Conservation (phyloP, 2,797 vertebrate genomes). For the Rallus crepitans region DNA sequence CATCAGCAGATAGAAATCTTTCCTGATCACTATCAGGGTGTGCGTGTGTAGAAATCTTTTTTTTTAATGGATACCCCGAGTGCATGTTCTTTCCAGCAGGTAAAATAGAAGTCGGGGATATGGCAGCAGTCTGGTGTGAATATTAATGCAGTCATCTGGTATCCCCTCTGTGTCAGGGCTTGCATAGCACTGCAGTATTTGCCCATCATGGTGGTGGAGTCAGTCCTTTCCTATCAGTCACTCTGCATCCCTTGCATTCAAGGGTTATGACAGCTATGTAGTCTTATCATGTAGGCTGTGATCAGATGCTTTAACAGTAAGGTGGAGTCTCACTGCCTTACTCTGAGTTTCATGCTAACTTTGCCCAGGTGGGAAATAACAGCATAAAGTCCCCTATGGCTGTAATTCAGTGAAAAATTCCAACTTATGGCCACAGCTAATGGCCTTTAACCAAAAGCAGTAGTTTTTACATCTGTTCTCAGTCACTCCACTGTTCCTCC, state of each 20-base stretch:
- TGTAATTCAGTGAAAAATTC: not conserved
- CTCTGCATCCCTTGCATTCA: not conserved
- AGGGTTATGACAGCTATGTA: rapidly evolving
- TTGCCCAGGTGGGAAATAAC: not conserved
- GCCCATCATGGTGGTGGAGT: not conserved
- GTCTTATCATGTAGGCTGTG: not conserved
- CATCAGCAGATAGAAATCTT: constrained; percentile 33
- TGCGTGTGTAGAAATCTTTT: not conserved
- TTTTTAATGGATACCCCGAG: not conserved
- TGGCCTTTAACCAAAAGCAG: not conserved
- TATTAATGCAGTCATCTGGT: not conserved
- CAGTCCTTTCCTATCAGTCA: not conserved
- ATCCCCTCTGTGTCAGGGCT: not conserved
- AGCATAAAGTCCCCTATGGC: not conserved
- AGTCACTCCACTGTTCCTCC: not conserved
- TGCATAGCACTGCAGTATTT: not conserved
- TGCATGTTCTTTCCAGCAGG: not conserved
- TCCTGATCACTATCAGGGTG: not conserved
- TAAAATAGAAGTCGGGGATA: not conserved
- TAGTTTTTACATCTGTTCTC: not conserved
- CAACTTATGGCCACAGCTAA: not conserved
- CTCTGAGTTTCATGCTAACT: not conserved
- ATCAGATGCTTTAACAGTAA: not conserved
- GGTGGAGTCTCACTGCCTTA: not conserved
- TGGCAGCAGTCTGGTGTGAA: not conserved